These are phyloP conservation scores for Metellina segmentata DNA, from an alignment of 2,888 invertebrate species.

Conservation along the genomic window DNA sequence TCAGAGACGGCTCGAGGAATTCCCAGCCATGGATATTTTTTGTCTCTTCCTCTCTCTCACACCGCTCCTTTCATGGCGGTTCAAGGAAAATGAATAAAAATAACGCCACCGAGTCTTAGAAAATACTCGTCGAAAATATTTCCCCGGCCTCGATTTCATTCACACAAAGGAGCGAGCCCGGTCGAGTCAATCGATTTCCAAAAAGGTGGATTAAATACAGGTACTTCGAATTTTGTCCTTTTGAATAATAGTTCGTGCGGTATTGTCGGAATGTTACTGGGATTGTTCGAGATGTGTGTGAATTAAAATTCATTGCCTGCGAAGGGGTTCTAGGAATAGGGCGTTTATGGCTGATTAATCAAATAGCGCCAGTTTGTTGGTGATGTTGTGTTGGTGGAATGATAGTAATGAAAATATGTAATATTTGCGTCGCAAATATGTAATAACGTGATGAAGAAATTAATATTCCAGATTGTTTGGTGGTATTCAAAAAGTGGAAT, in stretches of 20 bases:
- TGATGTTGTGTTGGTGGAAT: no score
- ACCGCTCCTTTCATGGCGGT: slow-evolving; percentile 23
- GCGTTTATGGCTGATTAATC: not conserved
- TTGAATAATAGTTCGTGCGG: slow-evolving; percentile 38
- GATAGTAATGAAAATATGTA: no score
- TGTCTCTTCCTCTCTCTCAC: slow-evolving; percentile 13
- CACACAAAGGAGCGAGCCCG: slow-evolving; percentile 21
- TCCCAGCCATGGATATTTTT: slow-evolving; percentile 27
- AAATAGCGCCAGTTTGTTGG: not conserved
- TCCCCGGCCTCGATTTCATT: not conserved
- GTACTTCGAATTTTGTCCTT: slow-evolving; percentile 22
- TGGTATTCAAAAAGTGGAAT: no score
- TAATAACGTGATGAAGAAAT: no score
- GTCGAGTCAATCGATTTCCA: slow-evolving; percentile 7
- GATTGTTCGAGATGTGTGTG: not conserved
- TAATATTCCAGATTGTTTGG: no score
- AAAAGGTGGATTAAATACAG: slow-evolving; percentile 34
- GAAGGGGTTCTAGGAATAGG: no score
- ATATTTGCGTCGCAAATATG: no score
- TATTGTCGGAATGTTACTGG: slow-evolving; percentile 10
- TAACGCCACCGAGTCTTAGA: slow-evolving; percentile 2
- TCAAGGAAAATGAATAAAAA: slow-evolving; percentile 57
- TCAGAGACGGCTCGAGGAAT: slow-evolving; percentile 39
- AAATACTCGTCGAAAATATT: not conserved
- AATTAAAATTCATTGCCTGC: slow-evolving; percentile 25